A percentile compares a stretch with the other conserved stretches of the same genome.
Evolutionary conservation across 2,113 vertebrate genomes (phyloP).

Genomic region (Astur gentilis): DNA sequence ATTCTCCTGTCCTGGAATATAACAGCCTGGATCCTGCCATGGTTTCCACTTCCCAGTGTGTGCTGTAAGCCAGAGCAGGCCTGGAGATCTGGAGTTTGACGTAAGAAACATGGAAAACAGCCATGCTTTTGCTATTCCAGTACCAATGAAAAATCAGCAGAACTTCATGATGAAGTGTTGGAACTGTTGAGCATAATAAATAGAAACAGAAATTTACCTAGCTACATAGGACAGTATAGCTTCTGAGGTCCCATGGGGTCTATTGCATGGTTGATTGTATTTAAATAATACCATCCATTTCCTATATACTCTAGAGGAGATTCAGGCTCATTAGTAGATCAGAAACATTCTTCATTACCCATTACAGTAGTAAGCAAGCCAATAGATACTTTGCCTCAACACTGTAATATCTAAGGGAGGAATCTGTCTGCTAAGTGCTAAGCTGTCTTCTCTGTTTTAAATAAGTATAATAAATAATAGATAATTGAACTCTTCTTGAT

Average conservation of each 20-base stretch:
- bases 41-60: background rate
- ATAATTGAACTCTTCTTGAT: background rate
- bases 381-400: background rate
- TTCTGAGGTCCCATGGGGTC: background rate
- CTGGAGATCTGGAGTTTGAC: background rate
- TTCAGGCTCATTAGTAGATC: background rate
- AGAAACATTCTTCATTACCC: background rate
- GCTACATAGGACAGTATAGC: background rate
- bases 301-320: background rate
- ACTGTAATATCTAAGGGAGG: background rate
- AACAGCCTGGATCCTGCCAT: background rate
- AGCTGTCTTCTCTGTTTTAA: background rate
- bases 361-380: background rate
- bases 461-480: background rate
- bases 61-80: background rate
- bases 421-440: background rate
- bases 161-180: background rate
- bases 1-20: background rate
- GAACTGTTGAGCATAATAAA: background rate
- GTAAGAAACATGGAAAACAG: background rate
- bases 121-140: background rate
- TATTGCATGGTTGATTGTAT: background rate
- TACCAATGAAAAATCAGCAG: background rate
- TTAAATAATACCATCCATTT: background rate
- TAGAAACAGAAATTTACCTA: background rate